Evolutionary conservation across 2,113 vertebrate species (phyloP).

Genomic region (Cyprinodon variegatus): DNA sequence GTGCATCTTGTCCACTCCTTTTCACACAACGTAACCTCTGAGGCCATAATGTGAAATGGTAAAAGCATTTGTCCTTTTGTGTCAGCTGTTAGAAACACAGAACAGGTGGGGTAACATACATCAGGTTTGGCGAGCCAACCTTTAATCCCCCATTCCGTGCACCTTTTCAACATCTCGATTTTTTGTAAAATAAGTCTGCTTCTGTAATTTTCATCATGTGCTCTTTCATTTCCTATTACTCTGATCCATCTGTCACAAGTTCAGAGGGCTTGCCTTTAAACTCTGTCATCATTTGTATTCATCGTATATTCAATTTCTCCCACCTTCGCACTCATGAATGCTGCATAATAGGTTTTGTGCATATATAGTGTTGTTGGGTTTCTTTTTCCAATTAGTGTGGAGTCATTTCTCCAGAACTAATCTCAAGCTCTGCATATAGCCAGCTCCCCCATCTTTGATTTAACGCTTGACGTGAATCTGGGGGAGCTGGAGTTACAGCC

Average conservation of each 20-base stretch:
- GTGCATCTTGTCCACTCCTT: slow-evolving; percentile 46
- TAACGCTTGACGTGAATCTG: slow-evolving; percentile 61
- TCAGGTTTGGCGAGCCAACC: slow-evolving; percentile 12
- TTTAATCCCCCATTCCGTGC: slow-evolving; percentile 31
- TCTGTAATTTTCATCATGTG: slow-evolving; percentile 44
- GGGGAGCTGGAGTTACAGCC: slow-evolving; percentile 51
- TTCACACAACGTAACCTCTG: slow-evolving; percentile 38
- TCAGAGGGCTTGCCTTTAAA: slow-evolving; percentile 49
- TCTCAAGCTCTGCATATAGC: slow-evolving; percentile 49
- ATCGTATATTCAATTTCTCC: slow-evolving; percentile 61
- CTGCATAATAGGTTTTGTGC: slow-evolving; percentile 64
- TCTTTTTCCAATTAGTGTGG: slow-evolving; percentile 75
- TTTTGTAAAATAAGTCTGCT: slow-evolving; percentile 34
- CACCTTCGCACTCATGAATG: slow-evolving; percentile 48
- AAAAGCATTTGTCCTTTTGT: slow-evolving; percentile 39
- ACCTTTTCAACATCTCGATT: slow-evolving; percentile 4
- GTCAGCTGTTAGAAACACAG: slow-evolving; percentile 30
- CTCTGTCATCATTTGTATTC: slow-evolving; percentile 64
- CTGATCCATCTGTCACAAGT: slow-evolving; percentile 62
- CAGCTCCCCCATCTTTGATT: slow-evolving; percentile 70
- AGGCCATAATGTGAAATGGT: slow-evolving; percentile 43
- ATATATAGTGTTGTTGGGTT: slow-evolving; percentile 60
- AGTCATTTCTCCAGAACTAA: slow-evolving; percentile 71
- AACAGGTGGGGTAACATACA: slow-evolving; percentile 15
- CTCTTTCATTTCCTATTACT: slow-evolving; percentile 45